These are phyloP conservation scores for Leptinotarsa juncta DNA, from an alignment of 2,888 invertebrate genomes.

Conservation along the genomic window DNA sequence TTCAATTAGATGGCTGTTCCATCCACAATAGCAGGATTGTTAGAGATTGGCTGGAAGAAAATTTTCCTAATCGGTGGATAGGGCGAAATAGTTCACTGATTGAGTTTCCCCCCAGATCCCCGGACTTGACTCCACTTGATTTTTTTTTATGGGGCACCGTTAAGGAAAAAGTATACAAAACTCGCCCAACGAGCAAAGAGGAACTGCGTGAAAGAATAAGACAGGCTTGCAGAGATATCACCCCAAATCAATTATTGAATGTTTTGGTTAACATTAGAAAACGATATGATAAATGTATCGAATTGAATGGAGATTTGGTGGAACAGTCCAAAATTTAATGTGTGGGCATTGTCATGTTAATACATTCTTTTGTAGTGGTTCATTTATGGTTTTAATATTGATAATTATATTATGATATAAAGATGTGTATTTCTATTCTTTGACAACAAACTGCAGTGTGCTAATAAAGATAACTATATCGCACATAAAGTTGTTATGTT, in stretches of 20 bases:
- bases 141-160: neutral
- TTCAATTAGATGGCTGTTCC: constrained; percentile 3
- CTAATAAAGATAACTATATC: constrained; percentile 9
- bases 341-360: neutral
- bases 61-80: constrained; percentile 7
- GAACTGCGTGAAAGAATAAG: neutral
- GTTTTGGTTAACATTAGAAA: constrained; percentile 8
- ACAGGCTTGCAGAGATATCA: neutral
- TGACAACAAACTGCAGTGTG: constrained; percentile 5
- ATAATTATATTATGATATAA: neutral
- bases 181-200: neutral
- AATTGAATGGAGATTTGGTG: neutral
- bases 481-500: constrained; percentile 7
- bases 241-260: neutral
- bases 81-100: constrained; percentile 5
- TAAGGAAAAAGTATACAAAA: neutral
- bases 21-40: constrained; percentile 4
- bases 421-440: constrained; percentile 6
- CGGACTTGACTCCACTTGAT: neutral
- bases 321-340: neutral
- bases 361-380: neutral
- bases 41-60: constrained; percentile 4
- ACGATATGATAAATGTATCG: neutral
- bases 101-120: neutral
- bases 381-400: neutral